Percentiles rank a stretch among this genome's conserved stretches.
Evolutionary conservation across 2,113 vertebrate species (phyloP).

Genomic region (Pterocles gutturalis): DNA sequence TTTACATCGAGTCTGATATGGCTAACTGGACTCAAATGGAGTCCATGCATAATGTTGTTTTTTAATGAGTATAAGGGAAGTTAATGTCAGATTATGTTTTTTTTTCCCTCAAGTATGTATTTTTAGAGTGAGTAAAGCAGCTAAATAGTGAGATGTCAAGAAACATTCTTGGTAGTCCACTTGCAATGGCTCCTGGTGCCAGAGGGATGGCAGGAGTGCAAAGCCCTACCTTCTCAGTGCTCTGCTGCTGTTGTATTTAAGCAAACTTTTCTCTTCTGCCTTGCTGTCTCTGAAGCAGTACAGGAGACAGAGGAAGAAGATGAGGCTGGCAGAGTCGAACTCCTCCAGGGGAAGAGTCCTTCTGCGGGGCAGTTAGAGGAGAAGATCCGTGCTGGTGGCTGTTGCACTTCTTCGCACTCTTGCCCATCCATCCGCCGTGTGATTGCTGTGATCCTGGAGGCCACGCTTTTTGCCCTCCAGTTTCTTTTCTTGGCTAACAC

Average conservation of each 20-base stretch:
- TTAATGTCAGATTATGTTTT: background rate
- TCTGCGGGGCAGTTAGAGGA: background rate
- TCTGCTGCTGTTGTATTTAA: background rate
- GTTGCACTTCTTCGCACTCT: background rate
- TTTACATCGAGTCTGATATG: background rate
- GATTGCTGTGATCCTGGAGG: background rate
- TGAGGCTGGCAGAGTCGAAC: background rate
- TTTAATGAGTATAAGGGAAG: background rate
- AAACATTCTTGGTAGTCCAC: background rate
- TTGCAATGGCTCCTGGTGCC: background rate
- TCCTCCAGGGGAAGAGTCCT: background rate
- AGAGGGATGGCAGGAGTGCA: background rate
- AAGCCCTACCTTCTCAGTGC: background rate
- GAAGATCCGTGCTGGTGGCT: background rate
- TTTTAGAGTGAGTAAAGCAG: background rate
- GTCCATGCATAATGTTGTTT: background rate
- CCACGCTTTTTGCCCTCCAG: background rate
- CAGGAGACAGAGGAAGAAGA: background rate
- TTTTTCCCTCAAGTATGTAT: background rate
- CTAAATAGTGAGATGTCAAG: background rate
- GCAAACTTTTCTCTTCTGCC: background rate
- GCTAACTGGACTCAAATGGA: background rate
- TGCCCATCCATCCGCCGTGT: accelerated
- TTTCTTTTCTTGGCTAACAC: background rate
- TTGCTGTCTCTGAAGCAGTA: background rate